phyloP scores from a whole-genome alignment of 2,797 vertebrate genomes.

The Anguilla marmorata region DNA sequence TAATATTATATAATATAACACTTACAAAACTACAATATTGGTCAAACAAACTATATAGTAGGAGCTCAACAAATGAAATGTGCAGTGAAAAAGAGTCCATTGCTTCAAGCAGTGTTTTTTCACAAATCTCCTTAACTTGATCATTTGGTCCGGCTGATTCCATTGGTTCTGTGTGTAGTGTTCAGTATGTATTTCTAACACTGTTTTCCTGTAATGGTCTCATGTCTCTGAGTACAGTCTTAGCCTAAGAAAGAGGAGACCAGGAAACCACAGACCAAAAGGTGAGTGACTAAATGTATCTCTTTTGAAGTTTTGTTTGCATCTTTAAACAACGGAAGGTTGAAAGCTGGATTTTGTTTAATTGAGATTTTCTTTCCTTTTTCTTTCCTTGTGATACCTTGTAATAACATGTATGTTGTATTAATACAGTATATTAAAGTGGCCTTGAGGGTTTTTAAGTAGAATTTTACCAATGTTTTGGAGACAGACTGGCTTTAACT shows the following conservation, averaged over 20 bases:
- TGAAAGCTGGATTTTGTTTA: not conserved
- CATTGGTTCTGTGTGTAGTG: no score
- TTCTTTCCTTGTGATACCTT: not conserved
- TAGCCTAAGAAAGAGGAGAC: not conserved
- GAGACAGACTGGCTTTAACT: not conserved
- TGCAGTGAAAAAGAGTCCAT: not conserved
- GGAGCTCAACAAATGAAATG: conserved; percentile 25
- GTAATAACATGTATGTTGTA: not conserved
- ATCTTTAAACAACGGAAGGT: not conserved
- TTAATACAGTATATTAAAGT: not conserved
- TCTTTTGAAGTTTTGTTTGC: not conserved
- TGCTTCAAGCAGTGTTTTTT: not conserved
- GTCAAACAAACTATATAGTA: conserved; percentile 40
- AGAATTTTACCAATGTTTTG: not conserved
- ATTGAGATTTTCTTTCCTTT: no score
- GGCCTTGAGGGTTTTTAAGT: not conserved
- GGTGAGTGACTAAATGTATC: no score
- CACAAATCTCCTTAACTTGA: not conserved
- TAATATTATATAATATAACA: conserved; percentile 36
- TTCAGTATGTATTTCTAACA: not conserved
- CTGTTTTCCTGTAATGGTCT: not conserved
- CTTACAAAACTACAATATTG: conserved; percentile 39
- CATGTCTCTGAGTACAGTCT: not conserved
- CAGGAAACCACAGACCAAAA: no score
- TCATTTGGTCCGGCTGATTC: not conserved